A percentile compares a stretch with the other conserved stretches of the same genome.
Evolutionary conservation across 2,888 invertebrate genomes (phyloP).

Genomic region (Pyrochroa serraticornis): DNA sequence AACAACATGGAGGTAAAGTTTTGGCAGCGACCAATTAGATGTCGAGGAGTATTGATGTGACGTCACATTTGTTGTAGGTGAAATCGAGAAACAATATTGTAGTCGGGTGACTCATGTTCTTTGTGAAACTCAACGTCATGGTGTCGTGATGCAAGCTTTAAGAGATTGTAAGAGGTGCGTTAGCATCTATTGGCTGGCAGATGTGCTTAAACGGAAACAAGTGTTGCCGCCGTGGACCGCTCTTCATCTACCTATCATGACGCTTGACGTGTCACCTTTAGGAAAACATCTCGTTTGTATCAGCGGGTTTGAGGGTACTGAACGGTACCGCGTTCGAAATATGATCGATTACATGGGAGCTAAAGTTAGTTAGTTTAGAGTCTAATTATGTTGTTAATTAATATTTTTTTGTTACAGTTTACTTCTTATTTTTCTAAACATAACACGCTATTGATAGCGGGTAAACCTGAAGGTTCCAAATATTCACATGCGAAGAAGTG

Average conservation of each 20-base stretch:
- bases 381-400: conserved; percentile 3
- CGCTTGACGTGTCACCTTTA: conserved; percentile 72
- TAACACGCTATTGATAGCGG: conserved; percentile 78
- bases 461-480: conserved; percentile 86
- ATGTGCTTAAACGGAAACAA: conserved; percentile 84
- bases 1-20: conserved; percentile 53
- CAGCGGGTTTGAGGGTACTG: conserved; percentile 90
- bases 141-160: conserved; percentile 84
- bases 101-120: conserved; percentile 90
- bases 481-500: conserved; percentile 90
- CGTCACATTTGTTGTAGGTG: conserved; percentile 72
- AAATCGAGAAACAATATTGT: conserved; percentile 84
- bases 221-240: conserved; percentile 93
- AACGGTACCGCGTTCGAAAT: conserved; percentile 78
- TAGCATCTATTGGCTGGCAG: conserved; percentile 89
- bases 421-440: conserved; percentile 80
- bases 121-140: conserved; percentile 88
- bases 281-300: conserved; percentile 80
- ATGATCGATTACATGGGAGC: conserved; percentile 89
- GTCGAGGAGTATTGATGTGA: no score
- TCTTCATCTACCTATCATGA: conserved; percentile 81
- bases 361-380: conserved; percentile 67
- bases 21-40: no score
- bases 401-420: conserved; percentile 55
- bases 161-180: conserved; percentile 75